These are phyloP conservation scores for Acleris literana DNA, from an alignment of 2,888 invertebrate species.

Conservation along the genomic window DNA sequence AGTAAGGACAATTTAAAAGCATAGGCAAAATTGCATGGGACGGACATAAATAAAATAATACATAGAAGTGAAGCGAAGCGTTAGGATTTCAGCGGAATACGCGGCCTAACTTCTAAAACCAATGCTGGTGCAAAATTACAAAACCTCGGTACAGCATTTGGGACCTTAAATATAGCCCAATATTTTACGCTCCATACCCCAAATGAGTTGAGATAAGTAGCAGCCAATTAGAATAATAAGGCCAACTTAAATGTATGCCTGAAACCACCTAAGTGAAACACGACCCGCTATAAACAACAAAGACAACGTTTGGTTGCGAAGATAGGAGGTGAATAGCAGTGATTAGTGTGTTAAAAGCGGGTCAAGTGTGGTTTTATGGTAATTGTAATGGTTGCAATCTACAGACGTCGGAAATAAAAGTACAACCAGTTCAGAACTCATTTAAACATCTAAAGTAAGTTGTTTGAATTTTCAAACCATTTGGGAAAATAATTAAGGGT, in stretches of 20 bases:
- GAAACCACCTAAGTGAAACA: conserved; percentile 23
- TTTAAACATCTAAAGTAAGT: no score
- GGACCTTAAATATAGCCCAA: conserved; percentile 23
- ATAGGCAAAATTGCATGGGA: no score
- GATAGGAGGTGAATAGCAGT: conserved; percentile 16
- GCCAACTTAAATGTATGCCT: conserved; percentile 31
- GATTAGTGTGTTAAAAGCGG: conserved; percentile 5
- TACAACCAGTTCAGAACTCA: no score
- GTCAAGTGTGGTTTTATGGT: conserved; percentile 1
- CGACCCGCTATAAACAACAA: conserved; percentile 15
- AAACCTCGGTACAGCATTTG: neutral
- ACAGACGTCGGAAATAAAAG: neutral
- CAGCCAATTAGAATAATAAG: conserved; percentile 35
- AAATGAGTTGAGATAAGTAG: conserved; percentile 32
- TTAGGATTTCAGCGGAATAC: no score
- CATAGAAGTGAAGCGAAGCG: neutral
- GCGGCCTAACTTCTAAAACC: neutral
- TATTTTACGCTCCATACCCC: conserved; percentile 13
- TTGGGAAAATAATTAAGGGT: no score
- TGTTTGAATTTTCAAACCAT: no score
- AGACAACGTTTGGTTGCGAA: conserved; percentile 21
- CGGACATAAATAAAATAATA: neutral
- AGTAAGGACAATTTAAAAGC: neutral
- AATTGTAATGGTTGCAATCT: neutral
- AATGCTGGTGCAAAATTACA: conserved; percentile 18